A percentile compares a stretch with the other conserved stretches of the same genome.
Evolutionary conservation across 2,797 vertebrate genomes (phyloP).

Genomic region (Lycodopsis pacificus): DNA sequence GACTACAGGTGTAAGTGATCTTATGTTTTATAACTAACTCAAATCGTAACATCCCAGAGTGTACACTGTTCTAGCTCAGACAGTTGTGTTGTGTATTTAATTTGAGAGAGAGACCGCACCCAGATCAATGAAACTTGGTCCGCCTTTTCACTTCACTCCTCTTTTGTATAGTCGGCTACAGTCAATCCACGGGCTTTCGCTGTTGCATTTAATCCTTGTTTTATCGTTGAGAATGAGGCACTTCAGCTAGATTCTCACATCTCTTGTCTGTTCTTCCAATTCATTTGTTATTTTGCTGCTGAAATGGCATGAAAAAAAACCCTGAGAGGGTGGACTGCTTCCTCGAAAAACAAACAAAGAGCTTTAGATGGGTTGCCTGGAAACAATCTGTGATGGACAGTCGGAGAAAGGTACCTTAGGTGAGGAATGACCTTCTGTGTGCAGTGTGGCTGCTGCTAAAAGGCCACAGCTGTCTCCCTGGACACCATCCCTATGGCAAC

Average conservation of each 20-base stretch:
- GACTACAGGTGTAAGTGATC: background rate
- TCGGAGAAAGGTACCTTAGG: constrained; percentile 72
- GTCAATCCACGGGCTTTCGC: background rate
- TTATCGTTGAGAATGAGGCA: background rate
- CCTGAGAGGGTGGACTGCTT: constrained; percentile 22
- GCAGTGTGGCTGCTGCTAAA: constrained; percentile 72
- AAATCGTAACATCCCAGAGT: background rate
- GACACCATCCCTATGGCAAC: constrained; percentile 79
- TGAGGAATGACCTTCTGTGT: constrained; percentile 83
- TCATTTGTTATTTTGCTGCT: constrained; percentile 10
- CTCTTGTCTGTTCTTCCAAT: constrained; percentile 1
- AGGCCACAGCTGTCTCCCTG: constrained; percentile 78
- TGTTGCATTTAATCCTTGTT: constrained; percentile 1
- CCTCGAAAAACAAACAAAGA: constrained; percentile 27
- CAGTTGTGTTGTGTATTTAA: background rate
- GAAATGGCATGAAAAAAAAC: constrained; percentile 31
- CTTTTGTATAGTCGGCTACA: background rate
- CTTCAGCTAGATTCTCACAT: background rate
- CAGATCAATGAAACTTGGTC: background rate
- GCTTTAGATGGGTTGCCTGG: constrained; percentile 70
- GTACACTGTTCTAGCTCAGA: background rate
- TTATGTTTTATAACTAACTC: background rate
- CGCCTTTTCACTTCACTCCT: background rate
- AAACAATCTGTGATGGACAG: constrained; percentile 79
- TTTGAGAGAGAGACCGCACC: background rate